A percentile compares a stretch with the other conserved stretches of the same genome.
These are phyloP conservation scores for Epirrhoe alternata DNA, from an alignment of 2,888 invertebrate genomes.

Conservation along the genomic window DNA sequence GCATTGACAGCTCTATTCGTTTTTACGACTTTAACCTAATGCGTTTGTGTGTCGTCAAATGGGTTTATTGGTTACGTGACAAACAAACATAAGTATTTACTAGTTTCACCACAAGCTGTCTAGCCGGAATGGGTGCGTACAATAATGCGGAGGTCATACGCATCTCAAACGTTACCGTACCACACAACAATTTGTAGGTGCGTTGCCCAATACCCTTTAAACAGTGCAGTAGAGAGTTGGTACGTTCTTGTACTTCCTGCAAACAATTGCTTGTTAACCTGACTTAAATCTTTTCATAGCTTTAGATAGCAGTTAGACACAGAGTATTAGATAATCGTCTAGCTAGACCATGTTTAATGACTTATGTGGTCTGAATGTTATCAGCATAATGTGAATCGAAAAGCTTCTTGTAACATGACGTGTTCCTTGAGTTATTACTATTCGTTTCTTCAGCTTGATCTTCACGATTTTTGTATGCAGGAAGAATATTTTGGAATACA, in stretches of 20 bases:
- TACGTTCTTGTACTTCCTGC: no score
- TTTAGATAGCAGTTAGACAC: no score
- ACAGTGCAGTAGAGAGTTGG: no score
- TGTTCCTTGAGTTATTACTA: no score
- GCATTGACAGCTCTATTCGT: constrained; percentile 16
- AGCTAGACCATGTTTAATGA: no score
- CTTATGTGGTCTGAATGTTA: constrained; percentile 11
- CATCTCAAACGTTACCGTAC: constrained; percentile 21
- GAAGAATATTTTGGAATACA: no score
- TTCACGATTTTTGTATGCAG: no score
- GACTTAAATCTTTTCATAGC: no score
- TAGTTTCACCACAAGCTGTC: constrained; percentile 28
- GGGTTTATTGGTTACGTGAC: constrained; percentile 37
- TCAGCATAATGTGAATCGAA: constrained; percentile 3
- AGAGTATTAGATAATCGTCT: no score
- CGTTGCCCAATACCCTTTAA: not conserved
- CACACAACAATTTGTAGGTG: not conserved
- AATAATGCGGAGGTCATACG: constrained; percentile 29
- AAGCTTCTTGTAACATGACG: not conserved
- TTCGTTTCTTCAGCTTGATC: no score
- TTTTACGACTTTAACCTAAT: constrained; percentile 24
- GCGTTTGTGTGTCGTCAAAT: constrained; percentile 30
- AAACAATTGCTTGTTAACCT: no score
- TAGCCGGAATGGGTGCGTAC: constrained; percentile 35
- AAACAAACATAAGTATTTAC: constrained; percentile 32